Evolutionary conservation across 2,797 vertebrate species (phyloP).

Genomic region (Sebastes iracundus): DNA sequence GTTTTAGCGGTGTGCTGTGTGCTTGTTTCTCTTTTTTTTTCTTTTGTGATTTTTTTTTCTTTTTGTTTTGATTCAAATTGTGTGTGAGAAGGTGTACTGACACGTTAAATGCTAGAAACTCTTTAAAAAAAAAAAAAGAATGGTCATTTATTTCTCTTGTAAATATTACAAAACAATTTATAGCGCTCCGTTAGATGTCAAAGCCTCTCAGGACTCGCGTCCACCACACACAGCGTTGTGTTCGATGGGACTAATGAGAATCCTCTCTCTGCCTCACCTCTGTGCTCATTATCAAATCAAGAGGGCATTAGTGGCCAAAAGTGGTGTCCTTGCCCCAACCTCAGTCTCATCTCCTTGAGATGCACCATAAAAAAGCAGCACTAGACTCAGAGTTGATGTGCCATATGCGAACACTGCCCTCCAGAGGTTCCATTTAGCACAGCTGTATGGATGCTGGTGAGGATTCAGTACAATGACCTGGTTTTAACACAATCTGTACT

Average conservation of each 20-base stretch:
- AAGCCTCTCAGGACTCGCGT: slow-evolving; percentile 70
- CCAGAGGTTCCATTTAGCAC: slow-evolving; percentile 57
- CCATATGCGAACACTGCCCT: slow-evolving; percentile 68
- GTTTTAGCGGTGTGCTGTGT: slow-evolving; percentile 78
- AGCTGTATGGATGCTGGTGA: slow-evolving; percentile 43
- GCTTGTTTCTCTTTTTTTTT: slow-evolving; percentile 60
- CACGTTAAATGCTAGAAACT: slow-evolving; percentile 66
- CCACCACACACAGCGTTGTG: slow-evolving; percentile 47
- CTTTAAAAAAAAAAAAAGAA: slow-evolving; percentile 38
- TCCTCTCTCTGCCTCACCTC: slow-evolving; percentile 62
- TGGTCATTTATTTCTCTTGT: slow-evolving; percentile 76
- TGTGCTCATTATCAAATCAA: slow-evolving; percentile 57
- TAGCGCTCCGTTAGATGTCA: slow-evolving; percentile 73
- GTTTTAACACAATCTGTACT: slow-evolving; percentile 7
- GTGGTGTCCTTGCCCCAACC: slow-evolving; percentile 37
- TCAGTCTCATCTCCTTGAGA: slow-evolving; percentile 25
- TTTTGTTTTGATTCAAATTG: slow-evolving; percentile 56
- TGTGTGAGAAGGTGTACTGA: slow-evolving; percentile 71
- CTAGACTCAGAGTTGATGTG: slow-evolving; percentile 57
- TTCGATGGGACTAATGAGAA: slow-evolving; percentile 55
- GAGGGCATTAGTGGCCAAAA: slow-evolving; percentile 51
- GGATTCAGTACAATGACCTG: slow-evolving; percentile 4
- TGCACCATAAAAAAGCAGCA: slow-evolving; percentile 36
- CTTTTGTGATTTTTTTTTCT: slow-evolving; percentile 40
- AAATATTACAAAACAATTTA: slow-evolving; percentile 73